Evolutionary conservation across 2,888 invertebrate genomes (phyloP).

Genomic region (Parascotia fuliginaria): DNA sequence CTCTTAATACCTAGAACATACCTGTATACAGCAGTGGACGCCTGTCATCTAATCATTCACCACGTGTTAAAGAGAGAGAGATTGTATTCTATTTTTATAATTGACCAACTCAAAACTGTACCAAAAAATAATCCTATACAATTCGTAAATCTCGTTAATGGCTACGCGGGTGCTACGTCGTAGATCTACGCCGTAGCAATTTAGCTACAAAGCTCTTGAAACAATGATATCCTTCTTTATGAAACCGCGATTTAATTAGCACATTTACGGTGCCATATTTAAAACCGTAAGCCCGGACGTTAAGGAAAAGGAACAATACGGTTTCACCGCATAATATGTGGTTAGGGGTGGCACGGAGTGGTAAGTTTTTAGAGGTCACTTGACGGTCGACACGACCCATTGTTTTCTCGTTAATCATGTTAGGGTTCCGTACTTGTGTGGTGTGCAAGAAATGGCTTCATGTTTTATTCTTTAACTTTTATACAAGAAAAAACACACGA

Average conservation of each 20-base stretch:
- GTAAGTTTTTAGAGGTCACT: constrained; percentile 29
- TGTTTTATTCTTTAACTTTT: background rate
- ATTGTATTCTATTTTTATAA: no score
- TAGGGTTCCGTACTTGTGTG: constrained; percentile 12
- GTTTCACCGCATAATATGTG: constrained; percentile 9
- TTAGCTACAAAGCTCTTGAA: background rate
- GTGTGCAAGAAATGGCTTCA: constrained; percentile 16
- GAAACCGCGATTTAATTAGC: constrained; percentile 9
- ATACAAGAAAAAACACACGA: no score
- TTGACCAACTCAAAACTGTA: no score
- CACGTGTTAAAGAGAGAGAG: no score
- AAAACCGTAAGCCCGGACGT: background rate
- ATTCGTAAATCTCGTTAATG: background rate
- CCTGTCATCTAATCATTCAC: no score
- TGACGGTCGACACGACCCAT: constrained; percentile 32
- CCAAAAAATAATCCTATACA: no score
- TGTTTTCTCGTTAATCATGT: constrained; percentile 53
- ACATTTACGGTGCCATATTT: constrained; percentile 2
- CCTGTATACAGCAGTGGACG: no score
- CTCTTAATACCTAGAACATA: no score
- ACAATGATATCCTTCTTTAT: background rate
- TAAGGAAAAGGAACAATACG: constrained; percentile 10
- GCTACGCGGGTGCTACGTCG: background rate
- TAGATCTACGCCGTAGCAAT: background rate
- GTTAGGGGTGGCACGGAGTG: constrained; percentile 12